Conservation (phyloP, 2,888 invertebrate genomes). For the Zootermopsis nevadensis region DNA sequence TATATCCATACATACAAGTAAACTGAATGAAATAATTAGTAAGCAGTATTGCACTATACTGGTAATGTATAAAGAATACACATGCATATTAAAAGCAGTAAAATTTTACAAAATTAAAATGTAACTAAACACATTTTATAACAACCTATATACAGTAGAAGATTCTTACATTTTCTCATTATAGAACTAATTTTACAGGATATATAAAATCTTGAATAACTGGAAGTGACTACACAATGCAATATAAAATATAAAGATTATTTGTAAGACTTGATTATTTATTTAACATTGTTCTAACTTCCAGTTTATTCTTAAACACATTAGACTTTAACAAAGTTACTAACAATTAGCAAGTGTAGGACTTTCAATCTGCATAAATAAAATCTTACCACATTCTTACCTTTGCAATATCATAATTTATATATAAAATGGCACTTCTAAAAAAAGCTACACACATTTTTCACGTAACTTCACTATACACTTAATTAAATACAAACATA, state of each 20-base stretch:
- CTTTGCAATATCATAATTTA: neutral
- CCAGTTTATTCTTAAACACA: neutral
- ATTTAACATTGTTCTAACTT: neutral
- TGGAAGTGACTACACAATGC: neutral
- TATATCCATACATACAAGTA: neutral
- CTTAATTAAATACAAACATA: too few relatives aligned
- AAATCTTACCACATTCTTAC: too few relatives aligned
- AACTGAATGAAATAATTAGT: conserved; percentile 3
- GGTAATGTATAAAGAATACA: neutral
- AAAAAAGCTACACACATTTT: neutral
- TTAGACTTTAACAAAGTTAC: neutral
- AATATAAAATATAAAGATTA: conserved; percentile 10
- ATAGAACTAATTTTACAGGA: neutral
- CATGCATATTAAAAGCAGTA: neutral
- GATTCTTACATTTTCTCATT: neutral
- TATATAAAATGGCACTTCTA: conserved; percentile 9
- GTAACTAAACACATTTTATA: neutral
- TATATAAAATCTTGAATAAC: neutral
- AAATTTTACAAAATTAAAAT: neutral
- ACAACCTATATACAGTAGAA: neutral
- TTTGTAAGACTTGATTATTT: too few relatives aligned
- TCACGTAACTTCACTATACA: neutral
- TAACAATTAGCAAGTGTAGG: neutral
- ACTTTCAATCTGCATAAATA: neutral
- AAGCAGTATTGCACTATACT: neutral